Conservation (phyloP, 2,888 invertebrate genomes). For the Lycophotia porphyrea region DNA sequence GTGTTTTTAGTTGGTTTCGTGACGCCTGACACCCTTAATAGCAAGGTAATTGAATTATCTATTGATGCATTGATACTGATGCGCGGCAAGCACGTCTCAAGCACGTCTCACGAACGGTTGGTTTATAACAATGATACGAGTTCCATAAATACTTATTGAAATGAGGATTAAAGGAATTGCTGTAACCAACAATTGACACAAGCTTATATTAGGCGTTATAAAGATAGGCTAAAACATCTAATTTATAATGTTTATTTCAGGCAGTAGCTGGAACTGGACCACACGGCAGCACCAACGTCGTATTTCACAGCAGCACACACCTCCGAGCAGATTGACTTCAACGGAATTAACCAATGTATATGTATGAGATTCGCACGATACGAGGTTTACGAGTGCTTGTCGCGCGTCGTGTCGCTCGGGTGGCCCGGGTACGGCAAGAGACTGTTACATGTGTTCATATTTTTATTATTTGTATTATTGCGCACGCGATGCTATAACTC, state of each 20-base stretch:
- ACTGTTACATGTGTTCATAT: conserved; percentile 64
- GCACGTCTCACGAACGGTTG: not conserved
- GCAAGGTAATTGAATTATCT: not conserved
- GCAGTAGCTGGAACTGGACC: not conserved
- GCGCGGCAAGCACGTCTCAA: not conserved
- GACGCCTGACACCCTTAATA: not conserved
- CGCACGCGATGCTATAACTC: conserved; percentile 62
- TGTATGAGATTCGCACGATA: conserved; percentile 62
- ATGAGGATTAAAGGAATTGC: not conserved
- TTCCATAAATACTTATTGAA: not conserved
- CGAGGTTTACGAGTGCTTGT: conserved; percentile 50
- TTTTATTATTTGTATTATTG: conserved; percentile 67
- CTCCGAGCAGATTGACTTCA: conserved; percentile 30
- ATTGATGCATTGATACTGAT: not conserved
- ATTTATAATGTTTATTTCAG: conserved; percentile 2
- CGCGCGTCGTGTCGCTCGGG: conserved; percentile 39
- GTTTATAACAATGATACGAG: not conserved
- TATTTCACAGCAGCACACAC: conserved; percentile 36
- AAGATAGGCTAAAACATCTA: conserved; percentile 8
- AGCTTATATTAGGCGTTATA: conserved; percentile 1
- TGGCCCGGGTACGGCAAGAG: conserved; percentile 25
- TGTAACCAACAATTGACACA: not conserved
- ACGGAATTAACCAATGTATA: conserved; percentile 55
- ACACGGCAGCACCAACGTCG: conserved; percentile 4
- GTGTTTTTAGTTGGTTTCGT: not conserved